Conservation (phyloP, 1,140 invertebrate genomes). For the Bombus huntii region DNA sequence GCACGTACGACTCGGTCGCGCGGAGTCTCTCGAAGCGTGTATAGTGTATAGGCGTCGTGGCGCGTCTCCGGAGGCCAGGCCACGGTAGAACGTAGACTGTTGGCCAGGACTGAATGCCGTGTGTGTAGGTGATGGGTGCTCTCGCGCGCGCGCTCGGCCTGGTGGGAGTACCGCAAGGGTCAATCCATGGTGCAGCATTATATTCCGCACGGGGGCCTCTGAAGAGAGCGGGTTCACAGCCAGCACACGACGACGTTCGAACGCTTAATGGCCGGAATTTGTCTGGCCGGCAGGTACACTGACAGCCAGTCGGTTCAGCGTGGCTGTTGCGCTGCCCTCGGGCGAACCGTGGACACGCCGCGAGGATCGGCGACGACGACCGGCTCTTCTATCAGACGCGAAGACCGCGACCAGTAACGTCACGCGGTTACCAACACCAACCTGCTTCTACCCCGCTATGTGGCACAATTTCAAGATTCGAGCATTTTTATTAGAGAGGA, state of each 20-base stretch:
- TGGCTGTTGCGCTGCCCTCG: slow-evolving; percentile 13
- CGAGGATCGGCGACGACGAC: slow-evolving; percentile 24
- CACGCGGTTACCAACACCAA: background rate
- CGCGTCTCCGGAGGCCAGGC: slow-evolving; percentile 49
- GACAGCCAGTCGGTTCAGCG: slow-evolving; percentile 59
- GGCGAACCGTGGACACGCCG: background rate
- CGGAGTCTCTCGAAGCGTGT: slow-evolving; percentile 44
- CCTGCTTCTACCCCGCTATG: background rate
- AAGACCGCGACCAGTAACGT: background rate
- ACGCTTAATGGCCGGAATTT: slow-evolving; percentile 71
- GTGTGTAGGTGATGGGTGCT: slow-evolving; percentile 59
- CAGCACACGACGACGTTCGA: slow-evolving; percentile 62
- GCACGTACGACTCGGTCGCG: slow-evolving; percentile 64
- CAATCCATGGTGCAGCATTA: slow-evolving; percentile 72
- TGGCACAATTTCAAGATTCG: slow-evolving; percentile 19
- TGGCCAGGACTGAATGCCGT: background rate
- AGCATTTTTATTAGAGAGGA: background rate
- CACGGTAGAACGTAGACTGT: background rate
- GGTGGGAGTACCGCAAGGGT: slow-evolving; percentile 80
- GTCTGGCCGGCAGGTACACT: slow-evolving; percentile 70
- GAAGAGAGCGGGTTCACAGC: slow-evolving; percentile 58
- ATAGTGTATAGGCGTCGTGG: slow-evolving; percentile 52
- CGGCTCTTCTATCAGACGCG: background rate
- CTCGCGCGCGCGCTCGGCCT: slow-evolving; percentile 42
- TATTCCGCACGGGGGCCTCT: slow-evolving; percentile 61